Evolutionary conservation across 1,140 invertebrate genomes (phyloP).

Genomic region (Streblospio benedicti): DNA sequence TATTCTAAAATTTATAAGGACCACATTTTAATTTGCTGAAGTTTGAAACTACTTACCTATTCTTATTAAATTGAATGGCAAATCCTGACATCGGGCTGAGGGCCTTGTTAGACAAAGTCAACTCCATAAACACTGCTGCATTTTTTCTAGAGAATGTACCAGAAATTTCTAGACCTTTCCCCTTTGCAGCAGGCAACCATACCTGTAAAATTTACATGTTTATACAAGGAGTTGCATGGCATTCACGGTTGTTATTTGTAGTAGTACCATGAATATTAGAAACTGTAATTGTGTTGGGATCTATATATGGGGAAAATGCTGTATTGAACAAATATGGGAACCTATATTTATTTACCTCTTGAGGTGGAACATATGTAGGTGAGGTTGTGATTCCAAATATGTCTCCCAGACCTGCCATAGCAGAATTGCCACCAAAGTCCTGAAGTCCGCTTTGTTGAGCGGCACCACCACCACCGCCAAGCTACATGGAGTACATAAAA

Average conservation of each 20-base stretch:
- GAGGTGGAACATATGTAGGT: constrained; percentile 61
- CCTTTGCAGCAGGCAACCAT: constrained; percentile 86
- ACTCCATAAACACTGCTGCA: constrained; percentile 88
- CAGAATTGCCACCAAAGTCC: neutral
- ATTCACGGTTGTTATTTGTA: no score
- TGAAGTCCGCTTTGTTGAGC: constrained; percentile 2
- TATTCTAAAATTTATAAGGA: no score
- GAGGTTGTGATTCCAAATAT: constrained; percentile 53
- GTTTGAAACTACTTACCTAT: constrained; percentile 62
- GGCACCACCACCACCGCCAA: constrained; percentile 6
- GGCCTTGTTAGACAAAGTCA: constrained; percentile 93
- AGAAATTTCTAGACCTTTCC: constrained; percentile 88
- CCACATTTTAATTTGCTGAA: no score
- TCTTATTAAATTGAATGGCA: constrained; percentile 98
- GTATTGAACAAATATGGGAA: no score
- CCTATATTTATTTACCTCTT: constrained; percentile 57
- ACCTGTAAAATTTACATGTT: constrained; percentile 37
- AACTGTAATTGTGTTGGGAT: no score
- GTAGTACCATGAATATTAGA: no score
- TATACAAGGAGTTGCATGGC: no score
- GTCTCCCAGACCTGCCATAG: constrained; percentile 25
- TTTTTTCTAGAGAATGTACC: constrained; percentile 83
- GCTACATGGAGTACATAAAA: constrained; percentile 4
- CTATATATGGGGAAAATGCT: no score
- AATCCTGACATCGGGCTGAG: constrained; percentile 95